Evolutionary conservation across 2,888 invertebrate species (phyloP), one percentile per base, ranked within the genome.

Genomic region (Formica aserva): DNA sequence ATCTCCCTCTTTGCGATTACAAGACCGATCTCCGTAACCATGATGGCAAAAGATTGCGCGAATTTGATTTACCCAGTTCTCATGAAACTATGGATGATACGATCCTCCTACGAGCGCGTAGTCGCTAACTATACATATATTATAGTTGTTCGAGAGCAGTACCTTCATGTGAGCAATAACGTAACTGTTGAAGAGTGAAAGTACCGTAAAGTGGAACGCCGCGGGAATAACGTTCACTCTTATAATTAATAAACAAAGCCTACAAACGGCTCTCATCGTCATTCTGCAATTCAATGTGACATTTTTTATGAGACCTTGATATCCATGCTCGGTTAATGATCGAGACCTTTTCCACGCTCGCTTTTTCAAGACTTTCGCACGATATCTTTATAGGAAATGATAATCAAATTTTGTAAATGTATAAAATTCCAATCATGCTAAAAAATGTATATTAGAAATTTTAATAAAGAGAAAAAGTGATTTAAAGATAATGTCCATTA

Each of bases 181-280:
- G 94, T 94, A 94, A 94, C 94, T 93, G 92, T 87, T 92, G 93
- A 93, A 94, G 93, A 94, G 94, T 94, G 94, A 94, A 94, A 94
- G 94, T 94, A 88, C 88, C 84, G 91, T 88, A 92, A 94, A 94
- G 93, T 94, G 91, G 94, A 88, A 91, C 94, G 91, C 84, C 38
- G 62, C 82, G 81, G 84, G 90, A 88, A 90, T 78, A 89, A 85
- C 88, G 76, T 82, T 85, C 84, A 83, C 86, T 87, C 87, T 92
- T 92, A 90, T 92, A 91, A 93, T 92, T 92, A 92, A 92, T 92
- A 92, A 91, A 92, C 91, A 91, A 91, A 91, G 87, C 90, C 82
- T 85, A 84, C 87, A 85, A 83, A 87, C 84, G 71, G 57, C 76
- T 71, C 83, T 66, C 81, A 86, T 82, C 86, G 63, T 77, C 45